Conservation (phyloP, 2,797 vertebrate genomes). For the Falco cherrug region DNA sequence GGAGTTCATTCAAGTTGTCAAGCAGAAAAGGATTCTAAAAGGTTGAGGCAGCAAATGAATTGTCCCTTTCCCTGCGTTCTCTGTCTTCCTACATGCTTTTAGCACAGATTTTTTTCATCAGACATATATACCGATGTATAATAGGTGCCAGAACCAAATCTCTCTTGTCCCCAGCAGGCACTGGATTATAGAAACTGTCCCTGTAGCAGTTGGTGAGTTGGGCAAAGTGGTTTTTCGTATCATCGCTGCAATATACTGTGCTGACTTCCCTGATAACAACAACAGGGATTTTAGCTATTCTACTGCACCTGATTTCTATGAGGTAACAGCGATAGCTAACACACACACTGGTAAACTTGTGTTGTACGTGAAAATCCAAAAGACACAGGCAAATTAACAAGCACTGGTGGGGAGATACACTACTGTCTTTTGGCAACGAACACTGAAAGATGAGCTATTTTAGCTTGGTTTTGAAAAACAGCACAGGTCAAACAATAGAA, state of each 20-base stretch:
- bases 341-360: not conserved
- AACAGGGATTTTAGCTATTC: not conserved
- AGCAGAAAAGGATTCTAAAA: constrained; percentile 36
- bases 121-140: not conserved
- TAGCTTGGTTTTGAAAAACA: not conserved
- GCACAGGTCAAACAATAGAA: constrained; percentile 35
- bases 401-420: not conserved
- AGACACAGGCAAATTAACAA: not conserved
- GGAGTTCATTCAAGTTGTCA: not conserved
- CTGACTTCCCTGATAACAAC: not conserved
- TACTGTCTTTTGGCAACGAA: not conserved
- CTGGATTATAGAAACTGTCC: not conserved
- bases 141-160: constrained; percentile 18
- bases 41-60: constrained; percentile 1
- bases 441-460: constrained; percentile 2
- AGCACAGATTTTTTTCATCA: not conserved
- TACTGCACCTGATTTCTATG: not conserved
- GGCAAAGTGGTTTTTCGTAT: not conserved
- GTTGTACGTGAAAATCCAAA: not conserved
- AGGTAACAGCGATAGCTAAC: not conserved
- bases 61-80: not conserved
- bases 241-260: not conserved
- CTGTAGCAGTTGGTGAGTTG: not conserved
- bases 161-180: not conserved
- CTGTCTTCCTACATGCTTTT: not conserved